Base-by-base conservation (phyloP, 2,888 invertebrate genomes). In the Leucozona laternaria region DNA sequence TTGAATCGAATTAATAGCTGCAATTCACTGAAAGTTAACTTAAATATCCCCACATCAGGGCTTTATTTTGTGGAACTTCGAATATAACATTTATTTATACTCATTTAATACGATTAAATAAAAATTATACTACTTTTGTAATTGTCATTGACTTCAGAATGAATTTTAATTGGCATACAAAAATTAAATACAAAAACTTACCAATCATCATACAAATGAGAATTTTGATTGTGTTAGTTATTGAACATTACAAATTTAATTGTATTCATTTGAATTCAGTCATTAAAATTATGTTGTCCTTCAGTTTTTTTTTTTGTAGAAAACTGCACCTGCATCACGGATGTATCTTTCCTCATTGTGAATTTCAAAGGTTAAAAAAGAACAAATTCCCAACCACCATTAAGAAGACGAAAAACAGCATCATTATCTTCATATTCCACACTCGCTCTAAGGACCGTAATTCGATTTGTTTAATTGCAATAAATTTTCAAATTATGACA, bases 401-500 rank as follows among this genome's bases (percentile, higher is more conserved):
- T 17, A 31, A 15, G 15, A 28, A 25, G 2, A 17, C 15, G 13
- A 55, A 60, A 3, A 73, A 66, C 2, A 8, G 48, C 1, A 4
- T 48, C 66, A 37, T 60, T 60, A 40, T 66, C 58, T 43, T 79
- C 60, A 68, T 37, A 66, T 60, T 73, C 79, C 60, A 68, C 66
- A 10, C 25, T 25, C n/a, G n/a, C 25, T 53, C 10, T 17, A 53
- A 25, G 50, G 48, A 66, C 48, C 48, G 78, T 71, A 71, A 79
- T 76, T 37, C 31, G 55, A 64, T 75, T 76, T 84, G 79, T 79
- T 79, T 84, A 76, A 57, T 85, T 80, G 85, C 68, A 85, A 85
- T 85, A 85, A 85, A 85, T 85, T 85, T 73, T 57, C 13, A 73
- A 85, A 85, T 85, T 85, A 85, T 85, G 85, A 85, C 85, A 85